A percentile compares a stretch with the other conserved stretches of the same genome.
phyloP scores from a whole-genome alignment of 2,888 invertebrate genomes.

The Drosophila mimica region DNA sequence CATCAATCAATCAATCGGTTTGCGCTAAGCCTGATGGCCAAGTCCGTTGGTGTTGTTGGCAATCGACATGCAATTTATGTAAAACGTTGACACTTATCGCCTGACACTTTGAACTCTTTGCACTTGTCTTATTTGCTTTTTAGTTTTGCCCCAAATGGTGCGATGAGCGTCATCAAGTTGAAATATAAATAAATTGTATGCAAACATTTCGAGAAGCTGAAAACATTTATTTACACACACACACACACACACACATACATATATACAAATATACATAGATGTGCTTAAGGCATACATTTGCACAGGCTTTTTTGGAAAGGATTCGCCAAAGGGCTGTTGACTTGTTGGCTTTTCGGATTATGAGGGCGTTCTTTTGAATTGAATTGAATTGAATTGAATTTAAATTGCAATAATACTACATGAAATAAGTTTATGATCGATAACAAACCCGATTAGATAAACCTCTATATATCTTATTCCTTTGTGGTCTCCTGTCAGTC shows the following conservation, averaged over 20 bases:
- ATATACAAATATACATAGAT: slow-evolving; percentile 5
- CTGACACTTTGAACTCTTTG: slow-evolving; percentile 46
- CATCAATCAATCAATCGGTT: slow-evolving; percentile 65
- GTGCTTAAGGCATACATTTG: slow-evolving; percentile 27
- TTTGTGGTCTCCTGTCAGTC: neutral
- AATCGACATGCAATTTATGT: slow-evolving; percentile 75
- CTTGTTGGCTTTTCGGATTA: slow-evolving; percentile 22
- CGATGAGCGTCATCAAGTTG: slow-evolving; percentile 15
- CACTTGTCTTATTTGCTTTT: slow-evolving; percentile 48
- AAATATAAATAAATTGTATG: slow-evolving; percentile 62
- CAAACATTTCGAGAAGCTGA: slow-evolving; percentile 66
- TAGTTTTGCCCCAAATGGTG: slow-evolving; percentile 38
- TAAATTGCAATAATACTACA: neutral
- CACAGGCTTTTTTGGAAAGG: slow-evolving; percentile 11
- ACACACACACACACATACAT: slow-evolving; percentile 29
- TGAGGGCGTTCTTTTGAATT: neutral
- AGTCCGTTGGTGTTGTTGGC: slow-evolving; percentile 21
- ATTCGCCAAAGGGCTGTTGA: slow-evolving; percentile 30
- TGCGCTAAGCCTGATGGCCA: slow-evolving; percentile 34
- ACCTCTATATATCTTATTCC: neutral
- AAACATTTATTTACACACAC: slow-evolving; percentile 43
- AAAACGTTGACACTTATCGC: slow-evolving; percentile 76
- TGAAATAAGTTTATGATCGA: neutral
- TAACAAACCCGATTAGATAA: neutral
- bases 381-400: neutral